Evolutionary conservation across 2,113 vertebrate species (phyloP).

Genomic region (Actenoides lindsayi): DNA sequence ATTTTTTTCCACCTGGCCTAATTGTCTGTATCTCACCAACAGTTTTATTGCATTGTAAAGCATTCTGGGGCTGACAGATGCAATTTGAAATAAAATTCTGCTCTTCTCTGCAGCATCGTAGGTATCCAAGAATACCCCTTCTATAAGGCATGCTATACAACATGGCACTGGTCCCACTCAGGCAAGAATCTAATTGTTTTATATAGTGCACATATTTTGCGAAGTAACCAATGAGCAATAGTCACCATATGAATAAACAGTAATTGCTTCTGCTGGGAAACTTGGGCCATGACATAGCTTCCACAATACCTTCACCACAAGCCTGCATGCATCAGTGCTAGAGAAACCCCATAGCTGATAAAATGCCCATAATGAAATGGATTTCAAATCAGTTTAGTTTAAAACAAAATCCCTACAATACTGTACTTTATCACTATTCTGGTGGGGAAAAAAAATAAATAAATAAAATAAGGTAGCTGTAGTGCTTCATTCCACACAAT

Average conservation of each 20-base stretch:
- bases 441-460: not conserved
- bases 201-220: not conserved
- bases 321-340: slow-evolving; percentile 15
- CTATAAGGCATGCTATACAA: not conserved
- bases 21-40: slow-evolving; percentile 27
- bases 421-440: not conserved
- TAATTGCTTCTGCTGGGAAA: slow-evolving; percentile 42
- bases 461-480: not conserved
- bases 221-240: slow-evolving; percentile 50
- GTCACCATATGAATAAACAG: slow-evolving; percentile 60
- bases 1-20: slow-evolving; percentile 26
- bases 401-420: not conserved
- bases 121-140: slow-evolving; percentile 35
- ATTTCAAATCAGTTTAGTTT: slow-evolving; percentile 17
- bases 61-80: slow-evolving; percentile 13
- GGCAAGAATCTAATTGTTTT: slow-evolving; percentile 24
- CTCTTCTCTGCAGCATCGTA: slow-evolving; percentile 27
- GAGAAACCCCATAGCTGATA: not conserved
- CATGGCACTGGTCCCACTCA: slow-evolving; percentile 36
- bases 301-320: slow-evolving; percentile 41
- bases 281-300: slow-evolving; percentile 30
- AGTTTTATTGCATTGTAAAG: slow-evolving; percentile 5
- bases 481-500: not conserved
- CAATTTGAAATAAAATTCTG: slow-evolving; percentile 44
- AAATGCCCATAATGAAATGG: not conserved